phyloP scores from a whole-genome alignment of 2,888 invertebrate genomes.

The Cyclophora albipunctata region DNA sequence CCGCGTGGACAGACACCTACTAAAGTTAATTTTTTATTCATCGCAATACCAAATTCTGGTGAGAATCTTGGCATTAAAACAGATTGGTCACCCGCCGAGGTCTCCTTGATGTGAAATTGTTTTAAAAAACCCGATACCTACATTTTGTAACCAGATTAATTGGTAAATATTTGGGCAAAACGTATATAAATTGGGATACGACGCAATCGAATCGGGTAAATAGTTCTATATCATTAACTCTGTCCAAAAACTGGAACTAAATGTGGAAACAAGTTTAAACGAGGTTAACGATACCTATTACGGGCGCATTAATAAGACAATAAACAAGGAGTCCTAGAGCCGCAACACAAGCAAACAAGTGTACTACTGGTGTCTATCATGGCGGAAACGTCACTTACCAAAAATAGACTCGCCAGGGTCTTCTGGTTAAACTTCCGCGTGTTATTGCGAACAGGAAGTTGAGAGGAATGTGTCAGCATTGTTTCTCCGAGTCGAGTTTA shows the following conservation, averaged over 20 bases:
- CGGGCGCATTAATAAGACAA: not conserved
- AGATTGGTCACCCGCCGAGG: no score
- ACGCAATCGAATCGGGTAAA: no score
- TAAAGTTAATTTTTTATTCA: no score
- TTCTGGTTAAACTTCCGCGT: conserved; percentile 51
- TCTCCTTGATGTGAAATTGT: no score
- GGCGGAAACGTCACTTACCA: conserved; percentile 54
- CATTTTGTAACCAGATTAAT: no score
- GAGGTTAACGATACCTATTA: conserved; percentile 12
- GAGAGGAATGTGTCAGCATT: conserved; percentile 19
- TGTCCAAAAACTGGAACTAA: conserved; percentile 2
- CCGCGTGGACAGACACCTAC: conserved; percentile 3
- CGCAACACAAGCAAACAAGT: conserved; percentile 21
- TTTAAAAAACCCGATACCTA: no score
- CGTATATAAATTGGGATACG: no score
- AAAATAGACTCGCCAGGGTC: conserved; percentile 67
- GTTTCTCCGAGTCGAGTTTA: not conserved
- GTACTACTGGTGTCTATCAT: conserved; percentile 25
- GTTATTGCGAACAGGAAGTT: conserved; percentile 45
- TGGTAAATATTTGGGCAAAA: no score
- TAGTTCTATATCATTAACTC: no score
- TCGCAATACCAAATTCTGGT: no score
- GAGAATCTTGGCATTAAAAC: no score
- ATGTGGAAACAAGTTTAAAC: conserved; percentile 6
- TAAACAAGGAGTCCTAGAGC: not conserved